Conservation (phyloP, 2,888 invertebrate genomes). For the Drosophila kuntzei region DNA sequence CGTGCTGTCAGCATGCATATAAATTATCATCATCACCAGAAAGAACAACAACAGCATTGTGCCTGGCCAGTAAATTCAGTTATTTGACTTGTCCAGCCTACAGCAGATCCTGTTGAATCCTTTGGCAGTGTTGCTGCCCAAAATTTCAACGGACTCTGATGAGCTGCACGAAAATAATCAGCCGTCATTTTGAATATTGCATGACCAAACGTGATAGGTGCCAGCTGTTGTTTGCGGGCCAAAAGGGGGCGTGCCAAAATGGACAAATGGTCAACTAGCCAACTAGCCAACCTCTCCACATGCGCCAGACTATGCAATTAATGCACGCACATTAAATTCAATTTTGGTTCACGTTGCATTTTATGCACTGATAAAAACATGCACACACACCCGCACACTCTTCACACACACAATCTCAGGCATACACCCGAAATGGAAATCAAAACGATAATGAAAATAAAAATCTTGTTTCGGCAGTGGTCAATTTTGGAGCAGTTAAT, state of each 20-base stretch:
- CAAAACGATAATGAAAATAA: conserved; percentile 35
- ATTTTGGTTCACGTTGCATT: conserved; percentile 47
- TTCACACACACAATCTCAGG: neutral
- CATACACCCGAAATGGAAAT: conserved; percentile 3
- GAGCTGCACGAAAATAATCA: conserved; percentile 62
- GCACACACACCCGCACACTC: neutral
- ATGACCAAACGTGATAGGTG: conserved; percentile 24
- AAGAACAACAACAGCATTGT: conserved; percentile 1
- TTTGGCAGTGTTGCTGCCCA: neutral
- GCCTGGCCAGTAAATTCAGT: conserved; percentile 19
- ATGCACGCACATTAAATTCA: conserved; percentile 68
- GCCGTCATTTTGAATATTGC: conserved; percentile 58
- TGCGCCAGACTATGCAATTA: conserved; percentile 52
- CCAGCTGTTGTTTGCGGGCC: conserved; percentile 20
- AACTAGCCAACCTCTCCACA: conserved; percentile 3
- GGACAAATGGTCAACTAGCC: neutral
- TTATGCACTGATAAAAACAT: conserved; percentile 36
- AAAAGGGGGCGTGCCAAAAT: neutral
- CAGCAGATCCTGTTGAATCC: neutral
- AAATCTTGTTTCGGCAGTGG: conserved; percentile 19
- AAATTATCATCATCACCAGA: conserved; percentile 52
- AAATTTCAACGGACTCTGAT: conserved; percentile 55
- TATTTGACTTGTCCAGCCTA: conserved; percentile 15
- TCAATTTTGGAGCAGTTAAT: conserved; percentile 18
- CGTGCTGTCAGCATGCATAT: conserved; percentile 45